A percentile compares a stretch with the other conserved stretches of the same genome.
Conservation (phyloP, 2,113 vertebrate species). For the Corythornis madagascariensis region DNA sequence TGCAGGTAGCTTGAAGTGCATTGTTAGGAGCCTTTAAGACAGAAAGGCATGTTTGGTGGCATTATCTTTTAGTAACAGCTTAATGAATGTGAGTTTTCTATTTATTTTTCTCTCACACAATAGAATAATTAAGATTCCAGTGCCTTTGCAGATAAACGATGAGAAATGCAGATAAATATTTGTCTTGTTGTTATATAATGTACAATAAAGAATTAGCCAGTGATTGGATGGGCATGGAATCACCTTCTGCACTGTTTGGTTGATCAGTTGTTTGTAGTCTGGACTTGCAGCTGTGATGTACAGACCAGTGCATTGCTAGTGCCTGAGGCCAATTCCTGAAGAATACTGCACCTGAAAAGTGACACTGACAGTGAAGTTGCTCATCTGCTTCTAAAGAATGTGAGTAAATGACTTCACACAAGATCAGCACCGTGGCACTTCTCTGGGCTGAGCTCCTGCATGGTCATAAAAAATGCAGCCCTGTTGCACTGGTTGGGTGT, state of each 20-base stretch:
- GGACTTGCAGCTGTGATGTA: not conserved
- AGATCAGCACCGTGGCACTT: not conserved
- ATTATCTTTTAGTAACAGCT: not conserved
- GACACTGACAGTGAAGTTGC: not conserved
- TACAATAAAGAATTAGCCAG: not conserved
- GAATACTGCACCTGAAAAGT: not conserved
- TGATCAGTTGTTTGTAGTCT: not conserved
- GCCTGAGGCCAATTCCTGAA: not conserved
- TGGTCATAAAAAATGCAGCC: not conserved
- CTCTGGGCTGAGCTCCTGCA: not conserved
- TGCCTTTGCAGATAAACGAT: not conserved
- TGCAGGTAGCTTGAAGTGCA: not conserved
- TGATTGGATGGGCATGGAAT: not conserved
- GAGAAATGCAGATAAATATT: not conserved
- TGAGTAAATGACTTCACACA: not conserved
- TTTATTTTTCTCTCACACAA: not conserved
- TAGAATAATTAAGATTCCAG: not conserved
- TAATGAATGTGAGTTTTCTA: not conserved
- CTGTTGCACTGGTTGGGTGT: not conserved
- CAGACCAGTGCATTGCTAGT: not conserved
- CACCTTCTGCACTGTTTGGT: not conserved
- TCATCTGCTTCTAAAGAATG: not conserved
- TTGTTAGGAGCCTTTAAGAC: not conserved
- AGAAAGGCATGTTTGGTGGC: not conserved
- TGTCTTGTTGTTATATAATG: not conserved